Base-by-base conservation (phyloP, 2,113 vertebrate species). In the Aphelocoma coerulescens region DNA sequence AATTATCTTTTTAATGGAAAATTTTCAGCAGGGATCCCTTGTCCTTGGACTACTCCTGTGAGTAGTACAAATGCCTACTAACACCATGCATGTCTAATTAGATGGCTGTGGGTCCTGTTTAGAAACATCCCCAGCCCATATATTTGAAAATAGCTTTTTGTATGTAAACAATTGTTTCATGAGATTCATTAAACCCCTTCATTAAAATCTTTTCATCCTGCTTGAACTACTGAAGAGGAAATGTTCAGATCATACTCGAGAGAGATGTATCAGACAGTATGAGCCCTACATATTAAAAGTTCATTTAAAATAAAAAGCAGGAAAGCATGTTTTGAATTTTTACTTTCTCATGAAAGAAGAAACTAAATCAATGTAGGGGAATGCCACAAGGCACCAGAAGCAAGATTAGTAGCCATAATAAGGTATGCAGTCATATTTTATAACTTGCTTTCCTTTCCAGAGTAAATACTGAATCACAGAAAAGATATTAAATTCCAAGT, bases 1-100 rank as follows among this genome's bases (percentile, higher is more conserved):
- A 95, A 86, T 94, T 95, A 96, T 95, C 80, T 95, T 95, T 92
- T 68, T 82, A 96, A 96, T 83, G 71, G 82, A 89, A 89, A 79
- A 81, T 87, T 96, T 97, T 93, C 95, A 96, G 80, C 85, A 89
- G 66, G 86, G 63, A 83, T 87, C 41, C 37, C 85, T 80, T 88
- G 85, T 94, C 79, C 69, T 93, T 93, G 80, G 57, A 78, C 74
- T 68, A 85, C 81, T 57, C 83, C 71, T 89, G 67, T 2, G 41
- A 89, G 57, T 46, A 58, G 41, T 58, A 93, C 86, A 91, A 84
- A 92, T 79, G 74, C 87, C 61, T 69, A 49, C 62, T 80, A 92
- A 94, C 61, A 85, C 68, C 65, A 90, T 37, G 80, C 2, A 2
- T 83, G 61, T 79, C 91, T 91, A 96, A 94, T 89, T 76, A 92